These are phyloP conservation scores for Gonatopus flavifemur DNA, from an alignment of 1,140 invertebrate species.

Conservation along the genomic window DNA sequence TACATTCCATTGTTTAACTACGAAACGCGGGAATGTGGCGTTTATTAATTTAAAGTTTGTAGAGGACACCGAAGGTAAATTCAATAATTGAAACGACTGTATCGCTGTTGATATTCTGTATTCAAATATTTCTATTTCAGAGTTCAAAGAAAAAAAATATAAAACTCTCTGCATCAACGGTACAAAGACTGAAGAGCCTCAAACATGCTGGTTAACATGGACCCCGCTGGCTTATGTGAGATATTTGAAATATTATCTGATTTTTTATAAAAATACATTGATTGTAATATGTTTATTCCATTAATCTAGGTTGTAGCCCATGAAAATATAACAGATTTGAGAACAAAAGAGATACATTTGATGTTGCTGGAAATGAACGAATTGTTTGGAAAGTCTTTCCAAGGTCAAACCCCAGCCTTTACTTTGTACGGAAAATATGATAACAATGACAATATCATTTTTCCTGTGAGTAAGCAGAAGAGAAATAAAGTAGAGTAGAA, in stretches of 20 bases:
- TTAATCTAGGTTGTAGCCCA: conserved; percentile 65
- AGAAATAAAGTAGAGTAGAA: background rate
- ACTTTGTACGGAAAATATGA: conserved; percentile 69
- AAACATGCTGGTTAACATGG: conserved; percentile 71
- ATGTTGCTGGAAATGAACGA: conserved; percentile 68
- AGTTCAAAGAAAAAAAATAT: conserved; percentile 27
- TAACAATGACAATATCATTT: conserved; percentile 63
- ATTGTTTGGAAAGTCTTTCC: conserved; percentile 66
- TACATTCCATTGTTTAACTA: conserved; percentile 79
- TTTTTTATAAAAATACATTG: no score
- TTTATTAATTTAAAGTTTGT: conserved; percentile 77
- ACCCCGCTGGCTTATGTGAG: conserved; percentile 56
- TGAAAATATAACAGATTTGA: conserved; percentile 57
- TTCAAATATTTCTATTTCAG: conserved; percentile 6
- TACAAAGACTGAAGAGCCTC: conserved; percentile 33
- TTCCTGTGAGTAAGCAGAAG: conserved; percentile 58
- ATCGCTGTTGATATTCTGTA: background rate
- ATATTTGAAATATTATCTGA: no score
- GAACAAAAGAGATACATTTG: conserved; percentile 66
- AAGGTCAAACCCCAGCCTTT: conserved; percentile 63
- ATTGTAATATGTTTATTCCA: conserved; percentile 22
- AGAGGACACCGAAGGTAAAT: conserved; percentile 60
- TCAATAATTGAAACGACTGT: background rate
- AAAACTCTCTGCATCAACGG: conserved; percentile 60
- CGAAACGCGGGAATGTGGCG: conserved; percentile 79